A percentile compares a stretch with the other conserved stretches of the same genome.
Evolutionary conservation across 2,888 invertebrate genomes (phyloP).

Genomic region (Leptinotarsa rubiginosa): DNA sequence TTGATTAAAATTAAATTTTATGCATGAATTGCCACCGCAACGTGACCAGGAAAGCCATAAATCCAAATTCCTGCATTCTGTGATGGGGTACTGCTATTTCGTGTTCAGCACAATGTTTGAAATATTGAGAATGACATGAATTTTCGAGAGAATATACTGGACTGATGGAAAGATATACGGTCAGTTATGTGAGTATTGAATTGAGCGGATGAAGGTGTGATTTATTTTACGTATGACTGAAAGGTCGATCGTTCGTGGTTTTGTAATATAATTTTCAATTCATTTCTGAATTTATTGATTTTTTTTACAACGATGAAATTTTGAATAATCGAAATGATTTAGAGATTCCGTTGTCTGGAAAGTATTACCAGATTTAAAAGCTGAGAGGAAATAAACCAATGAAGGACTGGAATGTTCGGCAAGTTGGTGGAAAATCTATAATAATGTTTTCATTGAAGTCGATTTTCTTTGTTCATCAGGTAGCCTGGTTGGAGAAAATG

Average conservation of each 20-base stretch:
- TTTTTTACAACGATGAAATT: too few relatives aligned
- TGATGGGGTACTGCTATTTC: constrained; percentile 14
- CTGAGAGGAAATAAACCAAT: too few relatives aligned
- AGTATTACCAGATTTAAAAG: too few relatives aligned
- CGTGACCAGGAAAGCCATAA: constrained; percentile 36
- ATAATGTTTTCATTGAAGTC: too few relatives aligned
- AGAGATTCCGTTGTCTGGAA: too few relatives aligned
- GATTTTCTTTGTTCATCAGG: too few relatives aligned
- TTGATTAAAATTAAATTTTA: constrained; percentile 52
- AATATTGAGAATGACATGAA: constrained; percentile 18
- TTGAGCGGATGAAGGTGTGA: background rate
- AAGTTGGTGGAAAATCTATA: too few relatives aligned
- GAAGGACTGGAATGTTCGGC: too few relatives aligned
- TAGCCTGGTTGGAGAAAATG: too few relatives aligned
- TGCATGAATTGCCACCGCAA: constrained; percentile 47
- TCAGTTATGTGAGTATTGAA: background rate
- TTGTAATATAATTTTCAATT: too few relatives aligned
- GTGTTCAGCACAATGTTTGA: constrained; percentile 22
- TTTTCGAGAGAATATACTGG: background rate
- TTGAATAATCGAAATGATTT: too few relatives aligned
- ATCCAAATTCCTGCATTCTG: constrained; percentile 33
- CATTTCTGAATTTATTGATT: too few relatives aligned
- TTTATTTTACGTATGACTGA: constrained; percentile 1
- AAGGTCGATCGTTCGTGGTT: background rate
- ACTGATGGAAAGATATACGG: constrained; percentile 1